phyloP scores from a whole-genome alignment of 2,113 vertebrate species.

The Nesogale talazaci region DNA sequence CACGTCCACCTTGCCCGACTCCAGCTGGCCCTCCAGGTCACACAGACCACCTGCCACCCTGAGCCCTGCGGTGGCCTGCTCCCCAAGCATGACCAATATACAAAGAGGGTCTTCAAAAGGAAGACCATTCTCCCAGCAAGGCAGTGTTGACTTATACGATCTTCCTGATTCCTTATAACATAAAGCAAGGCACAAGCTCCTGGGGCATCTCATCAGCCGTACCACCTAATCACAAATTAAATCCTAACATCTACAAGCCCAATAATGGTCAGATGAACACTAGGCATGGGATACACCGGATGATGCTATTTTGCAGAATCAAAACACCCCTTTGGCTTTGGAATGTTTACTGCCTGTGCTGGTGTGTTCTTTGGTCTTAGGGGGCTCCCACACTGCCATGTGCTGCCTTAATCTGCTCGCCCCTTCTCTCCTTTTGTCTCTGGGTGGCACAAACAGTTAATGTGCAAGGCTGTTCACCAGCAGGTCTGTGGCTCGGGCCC shows the following conservation, averaged over 20 bases:
- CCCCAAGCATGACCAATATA: neutral
- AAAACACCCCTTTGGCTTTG: neutral
- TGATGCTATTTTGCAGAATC: neutral
- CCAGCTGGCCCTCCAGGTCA: neutral
- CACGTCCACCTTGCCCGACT: too few relatives aligned
- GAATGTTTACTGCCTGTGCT: neutral
- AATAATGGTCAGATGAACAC: neutral
- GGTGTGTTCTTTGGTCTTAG: neutral
- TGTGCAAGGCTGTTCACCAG: neutral
- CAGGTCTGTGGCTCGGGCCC: neutral
- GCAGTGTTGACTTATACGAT: neutral
- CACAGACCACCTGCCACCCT: too few relatives aligned
- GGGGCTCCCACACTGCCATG: neutral
- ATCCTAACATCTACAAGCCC: neutral
- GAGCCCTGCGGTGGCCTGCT: neutral
- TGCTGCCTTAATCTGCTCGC: neutral
- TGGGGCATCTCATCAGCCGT: neutral
- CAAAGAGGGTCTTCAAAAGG: neutral
- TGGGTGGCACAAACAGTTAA: neutral
- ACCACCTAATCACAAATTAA: neutral
- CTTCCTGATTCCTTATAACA: neutral
- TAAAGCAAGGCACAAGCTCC: neutral
- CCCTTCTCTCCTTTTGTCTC: neutral
- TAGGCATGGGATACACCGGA: fast-evolving
- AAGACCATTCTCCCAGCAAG: neutral